These are phyloP conservation scores for Mermis nigrescens DNA, from an alignment of 2,888 invertebrate genomes.

Conservation along the genomic window DNA sequence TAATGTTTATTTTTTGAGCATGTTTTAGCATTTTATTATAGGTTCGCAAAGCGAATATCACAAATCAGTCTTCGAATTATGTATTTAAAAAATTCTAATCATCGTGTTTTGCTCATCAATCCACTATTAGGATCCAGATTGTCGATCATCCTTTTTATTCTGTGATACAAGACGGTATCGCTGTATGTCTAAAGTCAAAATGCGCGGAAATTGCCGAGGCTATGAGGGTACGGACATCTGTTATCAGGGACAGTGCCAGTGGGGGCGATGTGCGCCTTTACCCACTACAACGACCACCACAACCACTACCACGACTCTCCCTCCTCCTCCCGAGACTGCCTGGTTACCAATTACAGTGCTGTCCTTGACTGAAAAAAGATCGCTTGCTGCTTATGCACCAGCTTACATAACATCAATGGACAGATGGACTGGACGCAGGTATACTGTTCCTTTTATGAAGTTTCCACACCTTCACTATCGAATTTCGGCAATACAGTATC, in stretches of 20 bases:
- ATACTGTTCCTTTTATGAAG: no score
- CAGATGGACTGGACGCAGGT: no score
- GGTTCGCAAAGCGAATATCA: no score
- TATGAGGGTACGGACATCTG: slow-evolving; percentile 22
- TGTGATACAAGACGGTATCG: slow-evolving; percentile 19
- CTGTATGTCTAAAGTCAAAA: slow-evolving; percentile 23
- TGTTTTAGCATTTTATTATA: no score
- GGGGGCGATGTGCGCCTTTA: not conserved
- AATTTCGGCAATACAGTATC: no score
- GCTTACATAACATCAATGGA: no score
- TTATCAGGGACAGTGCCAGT: slow-evolving; percentile 13
- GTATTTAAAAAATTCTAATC: no score
- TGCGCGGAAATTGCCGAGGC: slow-evolving; percentile 24
- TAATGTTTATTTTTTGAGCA: no score
- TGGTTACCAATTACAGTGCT: slow-evolving; percentile 1
- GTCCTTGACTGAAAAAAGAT: not conserved
- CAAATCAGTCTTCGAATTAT: no score
- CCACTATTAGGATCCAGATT: slow-evolving; percentile 1
- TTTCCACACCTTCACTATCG: no score
- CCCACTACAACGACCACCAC: not conserved
- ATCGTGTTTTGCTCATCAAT: no score
- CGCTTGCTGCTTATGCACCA: no score
- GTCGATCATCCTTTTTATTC: slow-evolving; percentile 17
- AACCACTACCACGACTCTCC: not conserved
- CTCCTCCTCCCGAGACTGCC: not conserved